Conservation (phyloP, 2,113 vertebrate species). For the Etheostoma spectabile region DNA sequence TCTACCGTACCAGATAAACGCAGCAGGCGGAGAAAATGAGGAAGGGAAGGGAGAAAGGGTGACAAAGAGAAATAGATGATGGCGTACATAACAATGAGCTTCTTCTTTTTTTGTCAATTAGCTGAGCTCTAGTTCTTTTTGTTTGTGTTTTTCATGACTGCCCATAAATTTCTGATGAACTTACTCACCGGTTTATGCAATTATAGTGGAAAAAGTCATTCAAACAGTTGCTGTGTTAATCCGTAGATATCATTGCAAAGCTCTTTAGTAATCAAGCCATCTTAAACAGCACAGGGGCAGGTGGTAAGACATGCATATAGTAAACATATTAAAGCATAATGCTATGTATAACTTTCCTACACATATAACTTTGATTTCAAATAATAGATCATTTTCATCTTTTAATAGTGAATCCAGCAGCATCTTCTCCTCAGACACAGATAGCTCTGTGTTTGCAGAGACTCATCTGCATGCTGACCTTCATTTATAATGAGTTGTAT, state of each 20-base stretch:
- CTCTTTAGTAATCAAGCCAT: slow-evolving; percentile 50
- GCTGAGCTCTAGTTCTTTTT: slow-evolving; percentile 15
- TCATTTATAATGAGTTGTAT: slow-evolving; percentile 55
- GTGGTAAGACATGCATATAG: slow-evolving; percentile 24
- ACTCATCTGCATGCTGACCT: slow-evolving; percentile 56
- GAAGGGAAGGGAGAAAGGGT: slow-evolving; percentile 5
- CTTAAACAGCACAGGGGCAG: slow-evolving; percentile 33
- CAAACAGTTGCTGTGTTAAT: slow-evolving; percentile 49
- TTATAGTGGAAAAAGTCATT: slow-evolving; percentile 18
- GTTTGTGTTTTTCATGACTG: slow-evolving; percentile 32
- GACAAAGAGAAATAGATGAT: slow-evolving; percentile 33
- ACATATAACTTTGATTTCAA: neutral
- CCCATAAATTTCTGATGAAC: slow-evolving; percentile 15
- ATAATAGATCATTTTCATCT: slow-evolving; percentile 7
- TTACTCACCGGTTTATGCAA: slow-evolving; percentile 27
- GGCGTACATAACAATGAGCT: slow-evolving; percentile 46
- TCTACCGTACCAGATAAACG: slow-evolving; percentile 31
- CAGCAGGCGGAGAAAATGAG: slow-evolving; percentile 16
- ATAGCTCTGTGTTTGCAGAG: slow-evolving; percentile 36
- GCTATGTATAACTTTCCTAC: neutral
- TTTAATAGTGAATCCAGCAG: slow-evolving; percentile 8
- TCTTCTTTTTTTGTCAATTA: slow-evolving; percentile 9
- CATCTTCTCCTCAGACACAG: slow-evolving; percentile 29
- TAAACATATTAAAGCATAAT: slow-evolving; percentile 4
- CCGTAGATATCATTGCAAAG: slow-evolving; percentile 48